Percentiles rank a stretch among this genome's conserved stretches.
Conservation (phyloP, 2,113 vertebrate species). For the Carassius gibelio region DNA sequence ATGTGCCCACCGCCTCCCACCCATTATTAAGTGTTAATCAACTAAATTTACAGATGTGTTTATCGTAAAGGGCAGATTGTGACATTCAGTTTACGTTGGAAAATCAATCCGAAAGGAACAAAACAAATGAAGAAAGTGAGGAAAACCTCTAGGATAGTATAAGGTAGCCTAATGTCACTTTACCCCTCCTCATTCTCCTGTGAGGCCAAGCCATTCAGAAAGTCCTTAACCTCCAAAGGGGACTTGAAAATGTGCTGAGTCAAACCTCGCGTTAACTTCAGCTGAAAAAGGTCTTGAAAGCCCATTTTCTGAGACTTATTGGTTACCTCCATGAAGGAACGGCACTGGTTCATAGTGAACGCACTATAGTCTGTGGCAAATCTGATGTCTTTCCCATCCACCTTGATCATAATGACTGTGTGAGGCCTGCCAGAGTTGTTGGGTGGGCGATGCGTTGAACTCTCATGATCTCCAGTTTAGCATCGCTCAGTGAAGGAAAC, state of each 20-base stretch:
- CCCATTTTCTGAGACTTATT: not conserved
- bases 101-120: not conserved
- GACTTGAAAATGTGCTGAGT: constrained; percentile 1
- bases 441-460: not conserved
- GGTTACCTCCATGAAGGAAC: not conserved
- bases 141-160: not conserved
- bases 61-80: no score
- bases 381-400: not conserved
- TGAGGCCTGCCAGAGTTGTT: not conserved
- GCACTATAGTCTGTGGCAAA: not conserved
- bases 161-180: not conserved
- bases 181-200: not conserved
- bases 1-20: no score
- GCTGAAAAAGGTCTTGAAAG: not conserved
- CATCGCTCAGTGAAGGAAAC: no score
- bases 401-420: not conserved
- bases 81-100: not conserved
- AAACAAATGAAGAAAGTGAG: not conserved
- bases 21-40: no score
- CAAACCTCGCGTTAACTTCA: not conserved
- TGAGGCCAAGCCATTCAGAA: not conserved
- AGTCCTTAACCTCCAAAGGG: not conserved
- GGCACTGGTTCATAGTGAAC: not conserved
- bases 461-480: no score
- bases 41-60: no score